Base-by-base conservation (phyloP, 2,888 invertebrate species). In the Acleris cristana region DNA sequence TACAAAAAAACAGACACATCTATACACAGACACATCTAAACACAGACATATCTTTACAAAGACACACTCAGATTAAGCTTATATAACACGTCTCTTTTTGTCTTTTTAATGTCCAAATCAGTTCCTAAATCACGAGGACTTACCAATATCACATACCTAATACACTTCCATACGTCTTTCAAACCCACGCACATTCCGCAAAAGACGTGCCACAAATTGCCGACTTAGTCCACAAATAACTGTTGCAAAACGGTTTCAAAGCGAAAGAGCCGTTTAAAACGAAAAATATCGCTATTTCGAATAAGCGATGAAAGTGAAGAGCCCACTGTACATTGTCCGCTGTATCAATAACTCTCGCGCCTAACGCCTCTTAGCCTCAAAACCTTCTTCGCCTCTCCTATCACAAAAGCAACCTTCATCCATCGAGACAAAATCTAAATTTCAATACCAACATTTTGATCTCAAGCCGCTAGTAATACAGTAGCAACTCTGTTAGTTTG, bases 291-390 rank as follows among this genome's bases (percentile, higher is more conserved):
- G 63, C 67, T 26, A 58, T 67, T 67, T 26, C 65, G 40, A 61
- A 69, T 60, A 61, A 65, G 61, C 48, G 65, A 65, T 64, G 69
- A 58, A 62, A 65, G 52, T 52, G 18, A 49, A 57, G 65, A 48
- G 52, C 52, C 45, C 34, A 30, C 23, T 52, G 53, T 62, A 65
- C 64, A 69, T 65, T 62, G 69, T 65, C 69, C 64, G 57, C 58
- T 52, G 66, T 62, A 69, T 69, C 69, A 69, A 71, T 64, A 21
- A 40, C 77, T 75, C 77, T 62, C 74, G 69, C 59, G 65, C 51
- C 66, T 74, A 73, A 77, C 75, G 76, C 80, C 78, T 77, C 80
- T 78, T 79, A 76, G 71, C 78, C 78, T 78, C 73, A 69, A 80
- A 80, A 79, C 78, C 80, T 69, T 75, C 73, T 78, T 78, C 72